A percentile compares a stretch with the other conserved stretches of the same genome.
Conservation (phyloP, 2,888 invertebrate genomes). For the Mayetiola destructor region DNA sequence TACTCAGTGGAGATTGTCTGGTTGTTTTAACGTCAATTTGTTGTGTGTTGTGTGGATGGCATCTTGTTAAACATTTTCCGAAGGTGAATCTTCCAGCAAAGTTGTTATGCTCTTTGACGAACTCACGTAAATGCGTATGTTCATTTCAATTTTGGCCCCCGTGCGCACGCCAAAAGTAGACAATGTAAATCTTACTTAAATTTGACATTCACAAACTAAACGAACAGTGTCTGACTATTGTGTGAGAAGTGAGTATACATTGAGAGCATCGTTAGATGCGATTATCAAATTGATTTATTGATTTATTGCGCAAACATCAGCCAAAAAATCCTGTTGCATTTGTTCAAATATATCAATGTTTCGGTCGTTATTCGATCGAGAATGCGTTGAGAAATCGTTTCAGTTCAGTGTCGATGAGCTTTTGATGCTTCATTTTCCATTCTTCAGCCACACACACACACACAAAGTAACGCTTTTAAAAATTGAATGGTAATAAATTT, state of each 20-base stretch:
- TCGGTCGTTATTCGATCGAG: too few species aligned
- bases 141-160: not conserved
- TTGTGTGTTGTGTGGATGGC: not conserved
- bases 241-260: too few species aligned
- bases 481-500: too few species aligned
- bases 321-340: too few species aligned
- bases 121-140: slow-evolving; percentile 9
- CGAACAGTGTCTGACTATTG: slow-evolving; percentile 4
- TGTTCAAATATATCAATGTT: too few species aligned
- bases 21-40: too few species aligned
- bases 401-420: too few species aligned
- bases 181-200: slow-evolving; percentile 11
- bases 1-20: not conserved
- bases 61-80: not conserved
- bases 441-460: not conserved
- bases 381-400: too few species aligned
- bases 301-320: slow-evolving; percentile 6
- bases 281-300: slow-evolving; percentile 10
- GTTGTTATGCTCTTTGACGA: too few species aligned
- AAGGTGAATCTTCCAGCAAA: not conserved
- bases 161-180: not conserved
- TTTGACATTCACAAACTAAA: not conserved
- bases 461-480: not conserved
- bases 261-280: slow-evolving; percentile 4
- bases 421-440: too few species aligned